phyloP scores from a whole-genome alignment of 2,888 invertebrate species.

The Tanypteryx hageni region DNA sequence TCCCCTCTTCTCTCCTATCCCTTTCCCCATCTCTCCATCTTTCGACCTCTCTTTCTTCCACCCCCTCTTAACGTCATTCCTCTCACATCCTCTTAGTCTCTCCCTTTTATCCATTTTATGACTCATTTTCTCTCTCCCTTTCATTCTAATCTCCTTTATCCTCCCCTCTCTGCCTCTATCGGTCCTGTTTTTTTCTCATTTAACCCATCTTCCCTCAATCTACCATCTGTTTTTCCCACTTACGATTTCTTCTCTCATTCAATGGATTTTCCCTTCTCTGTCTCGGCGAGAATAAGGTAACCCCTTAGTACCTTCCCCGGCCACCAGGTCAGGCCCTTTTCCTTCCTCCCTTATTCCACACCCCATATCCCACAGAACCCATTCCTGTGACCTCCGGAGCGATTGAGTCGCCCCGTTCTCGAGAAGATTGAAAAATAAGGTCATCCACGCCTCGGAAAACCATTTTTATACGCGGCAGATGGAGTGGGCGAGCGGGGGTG shows the following conservation, averaged over 20 bases:
- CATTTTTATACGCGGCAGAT: not conserved
- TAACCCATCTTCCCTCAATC: no score
- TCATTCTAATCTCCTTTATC: no score
- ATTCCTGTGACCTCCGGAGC: not conserved
- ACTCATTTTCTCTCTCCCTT: no score
- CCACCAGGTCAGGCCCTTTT: not conserved
- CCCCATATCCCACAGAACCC: not conserved
- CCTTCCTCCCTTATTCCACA: not conserved
- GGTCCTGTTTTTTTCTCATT: no score
- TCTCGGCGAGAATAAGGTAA: not conserved
- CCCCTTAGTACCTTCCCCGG: no score
- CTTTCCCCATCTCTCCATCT: no score
- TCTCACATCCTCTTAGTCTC: no score
- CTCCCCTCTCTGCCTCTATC: no score
- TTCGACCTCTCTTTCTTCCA: no score
- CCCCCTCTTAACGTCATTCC: no score
- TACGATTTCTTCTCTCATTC: not conserved
- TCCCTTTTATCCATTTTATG: no score
- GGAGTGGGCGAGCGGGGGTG: not conserved
- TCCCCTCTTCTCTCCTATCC: no score
- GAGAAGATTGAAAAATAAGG: constrained; percentile 25
- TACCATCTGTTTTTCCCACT: not conserved
- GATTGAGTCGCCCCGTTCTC: not conserved
- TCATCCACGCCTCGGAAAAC: not conserved
- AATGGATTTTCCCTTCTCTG: not conserved